Evolutionary conservation across 92 coral and sea anemone species (phyloP).

Genomic region (Zoanthus sansibaricus): DNA sequence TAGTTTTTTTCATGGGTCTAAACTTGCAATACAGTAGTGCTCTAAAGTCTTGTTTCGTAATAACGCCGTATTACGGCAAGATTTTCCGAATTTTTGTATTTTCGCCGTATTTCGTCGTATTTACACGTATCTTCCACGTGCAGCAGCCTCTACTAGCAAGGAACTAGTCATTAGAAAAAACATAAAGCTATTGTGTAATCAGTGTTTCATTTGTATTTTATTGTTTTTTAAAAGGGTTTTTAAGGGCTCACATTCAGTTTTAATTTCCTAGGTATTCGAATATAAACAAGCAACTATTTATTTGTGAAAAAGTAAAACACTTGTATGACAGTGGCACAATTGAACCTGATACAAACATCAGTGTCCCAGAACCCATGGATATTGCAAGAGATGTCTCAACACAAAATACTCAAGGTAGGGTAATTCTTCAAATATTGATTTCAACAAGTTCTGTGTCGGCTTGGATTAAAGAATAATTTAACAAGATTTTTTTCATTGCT

Average conservation of each 20-base stretch:
- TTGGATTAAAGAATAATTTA: too few species aligned
- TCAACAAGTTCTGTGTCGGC: too few species aligned
- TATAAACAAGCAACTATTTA: constrained; percentile 73
- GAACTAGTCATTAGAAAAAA: too few species aligned
- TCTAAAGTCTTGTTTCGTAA: too few species aligned
- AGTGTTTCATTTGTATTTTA: neutral
- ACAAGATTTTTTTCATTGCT: too few species aligned
- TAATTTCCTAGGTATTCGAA: constrained; percentile 61
- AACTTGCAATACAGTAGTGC: too few species aligned
- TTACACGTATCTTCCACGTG: too few species aligned
- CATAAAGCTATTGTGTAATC: neutral
- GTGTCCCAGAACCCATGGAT: constrained; percentile 90
- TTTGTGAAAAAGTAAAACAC: constrained; percentile 74
- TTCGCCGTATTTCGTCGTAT: too few species aligned
- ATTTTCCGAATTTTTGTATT: too few species aligned
- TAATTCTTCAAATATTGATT: neutral
- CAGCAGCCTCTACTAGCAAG: too few species aligned
- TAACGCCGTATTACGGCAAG: too few species aligned
- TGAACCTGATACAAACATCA: constrained; percentile 54
- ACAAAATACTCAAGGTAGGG: constrained; percentile 77
- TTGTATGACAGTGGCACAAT: constrained; percentile 84
- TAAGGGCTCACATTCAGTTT: neutral
- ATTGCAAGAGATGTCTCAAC: constrained; percentile 59
- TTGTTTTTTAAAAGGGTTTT: neutral
- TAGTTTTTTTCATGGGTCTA: too few species aligned